Base-by-base conservation (phyloP, 2,113 vertebrate species). In the Pollimyrus isidori region DNA sequence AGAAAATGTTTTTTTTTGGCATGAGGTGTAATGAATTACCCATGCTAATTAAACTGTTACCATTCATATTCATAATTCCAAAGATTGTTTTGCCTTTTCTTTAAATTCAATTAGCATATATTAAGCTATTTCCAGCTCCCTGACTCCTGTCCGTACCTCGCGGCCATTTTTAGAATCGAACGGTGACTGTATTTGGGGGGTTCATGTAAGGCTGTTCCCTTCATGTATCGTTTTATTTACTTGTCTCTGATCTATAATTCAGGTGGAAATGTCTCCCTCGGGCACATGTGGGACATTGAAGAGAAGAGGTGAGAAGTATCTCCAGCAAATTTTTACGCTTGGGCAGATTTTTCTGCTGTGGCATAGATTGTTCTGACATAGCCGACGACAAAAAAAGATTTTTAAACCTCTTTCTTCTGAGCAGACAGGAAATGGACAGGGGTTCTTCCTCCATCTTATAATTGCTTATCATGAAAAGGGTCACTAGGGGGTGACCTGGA, bases 1-100 rank as follows among this genome's bases (percentile, higher is more conserved):
- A 88, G 91, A 92, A 94, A 94, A 94, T 92, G 93, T 92, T 92
- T 93, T 93, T 56, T 84, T 87, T 53, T 89, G 39, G 85, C 53
- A 30, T 82, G 48, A 58, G 73, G 48, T 21, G 46, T 13, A 82
- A 89, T 83, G 19, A 82, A 89, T 82, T 89, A 83, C n/a, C 88
- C 73, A 46, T 56, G 88, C 26, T 89, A 82, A 89, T 82, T 82
- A 89, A 89, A 89, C 30, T 46, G 58, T 50, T 88, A 89, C 42
- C 69, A 82, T 82, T 82, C 53, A 89, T 48, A 39, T 82, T 89
- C 13, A 82, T 39, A 89, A 53, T 82, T 52, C 9, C 21, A 10
- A 65, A 87, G 5, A 53, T 46, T 65, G 85, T 56, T 87, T 50
- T 53, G 50, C 85, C 49, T 53, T 53, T 87, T 53, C 50, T 52